A percentile compares a stretch with the other conserved stretches of the same genome.
Conservation (phyloP, 2,888 invertebrate genomes). For the Pandemis corylana region DNA sequence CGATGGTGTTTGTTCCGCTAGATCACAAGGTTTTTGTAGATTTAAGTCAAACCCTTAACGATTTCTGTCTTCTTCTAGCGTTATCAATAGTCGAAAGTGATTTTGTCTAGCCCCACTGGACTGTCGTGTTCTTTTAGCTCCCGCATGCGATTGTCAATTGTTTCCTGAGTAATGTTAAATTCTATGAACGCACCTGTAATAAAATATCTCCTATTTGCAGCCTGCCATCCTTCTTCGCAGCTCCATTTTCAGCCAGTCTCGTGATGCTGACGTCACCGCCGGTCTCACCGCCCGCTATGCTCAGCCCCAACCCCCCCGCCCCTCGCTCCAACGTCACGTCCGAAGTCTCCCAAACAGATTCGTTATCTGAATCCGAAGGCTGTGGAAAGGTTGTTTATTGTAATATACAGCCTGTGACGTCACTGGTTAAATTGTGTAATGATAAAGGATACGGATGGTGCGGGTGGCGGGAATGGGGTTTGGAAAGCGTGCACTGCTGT, state of each 20-base stretch:
- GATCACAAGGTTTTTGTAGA: no score
- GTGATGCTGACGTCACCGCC: conserved; percentile 99
- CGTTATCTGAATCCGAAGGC: conserved; percentile 78
- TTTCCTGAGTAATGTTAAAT: no score
- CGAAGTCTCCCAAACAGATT: conserved; percentile 96
- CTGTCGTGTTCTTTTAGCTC: no score
- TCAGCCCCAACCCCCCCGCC: conserved; percentile 96
- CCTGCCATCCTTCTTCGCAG: conserved; percentile 94
- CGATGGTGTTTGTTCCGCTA: no score
- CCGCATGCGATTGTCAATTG: no score
- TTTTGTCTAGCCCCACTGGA: no score
- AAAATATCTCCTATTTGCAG: conserved; percentile 98
- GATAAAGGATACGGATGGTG: conserved; percentile 8
- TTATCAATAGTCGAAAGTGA: no score
- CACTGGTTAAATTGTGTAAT: conserved; percentile 1
- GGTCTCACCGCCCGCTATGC: conserved; percentile 99
- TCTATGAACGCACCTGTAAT: conserved; percentile 81
- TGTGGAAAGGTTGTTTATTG: conserved; percentile 48
- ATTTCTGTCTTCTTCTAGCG: no score
- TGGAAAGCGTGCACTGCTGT: background rate
- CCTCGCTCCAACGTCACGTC: conserved; percentile 95
- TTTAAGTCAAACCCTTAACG: no score
- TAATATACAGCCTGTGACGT: conserved; percentile 12
- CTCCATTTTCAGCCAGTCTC: conserved; percentile 96
- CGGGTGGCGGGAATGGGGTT: background rate